These are phyloP conservation scores for Himalopsyche tibetana DNA, from an alignment of 2,888 invertebrate genomes.

Conservation along the genomic window DNA sequence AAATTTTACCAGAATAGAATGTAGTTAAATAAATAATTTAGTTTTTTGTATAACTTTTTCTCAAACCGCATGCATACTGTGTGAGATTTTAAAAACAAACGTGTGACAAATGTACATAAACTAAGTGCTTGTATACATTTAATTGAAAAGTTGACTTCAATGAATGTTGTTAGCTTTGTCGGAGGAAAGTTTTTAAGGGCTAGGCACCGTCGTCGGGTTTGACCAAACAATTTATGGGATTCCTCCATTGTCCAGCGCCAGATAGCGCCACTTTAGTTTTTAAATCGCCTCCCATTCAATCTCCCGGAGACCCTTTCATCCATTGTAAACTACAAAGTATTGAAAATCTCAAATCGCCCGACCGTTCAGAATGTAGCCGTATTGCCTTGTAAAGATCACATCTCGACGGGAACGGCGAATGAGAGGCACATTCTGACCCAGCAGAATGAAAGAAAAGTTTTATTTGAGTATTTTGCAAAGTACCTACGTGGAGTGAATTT, in stretches of 20 bases:
- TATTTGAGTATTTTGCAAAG: constrained; percentile 61
- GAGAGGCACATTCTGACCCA: constrained; percentile 51
- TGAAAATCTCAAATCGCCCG: constrained; percentile 58
- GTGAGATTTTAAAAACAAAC: no score
- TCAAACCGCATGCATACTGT: no score
- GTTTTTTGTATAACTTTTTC: no score
- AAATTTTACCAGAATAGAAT: no score
- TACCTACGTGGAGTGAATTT: constrained; percentile 58
- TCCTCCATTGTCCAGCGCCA: constrained; percentile 60
- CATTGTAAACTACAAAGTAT: constrained; percentile 66
- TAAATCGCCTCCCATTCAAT: constrained; percentile 65
- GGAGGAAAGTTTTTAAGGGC: background rate
- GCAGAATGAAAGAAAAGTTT: constrained; percentile 56
- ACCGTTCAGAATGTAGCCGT: constrained; percentile 49
- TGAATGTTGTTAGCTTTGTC: background rate
- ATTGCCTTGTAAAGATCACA: constrained; percentile 19
- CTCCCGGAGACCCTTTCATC: constrained; percentile 56
- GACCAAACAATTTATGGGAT: constrained; percentile 57
- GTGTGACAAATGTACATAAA: no score
- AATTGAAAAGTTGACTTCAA: background rate
- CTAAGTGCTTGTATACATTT: background rate
- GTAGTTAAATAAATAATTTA: no score
- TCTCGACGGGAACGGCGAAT: background rate
- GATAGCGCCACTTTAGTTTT: constrained; percentile 66
- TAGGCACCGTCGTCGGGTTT: constrained; percentile 9